phyloP scores from a whole-genome alignment of 92 coral and sea anemone species.

The Zoanthus solanderi region DNA sequence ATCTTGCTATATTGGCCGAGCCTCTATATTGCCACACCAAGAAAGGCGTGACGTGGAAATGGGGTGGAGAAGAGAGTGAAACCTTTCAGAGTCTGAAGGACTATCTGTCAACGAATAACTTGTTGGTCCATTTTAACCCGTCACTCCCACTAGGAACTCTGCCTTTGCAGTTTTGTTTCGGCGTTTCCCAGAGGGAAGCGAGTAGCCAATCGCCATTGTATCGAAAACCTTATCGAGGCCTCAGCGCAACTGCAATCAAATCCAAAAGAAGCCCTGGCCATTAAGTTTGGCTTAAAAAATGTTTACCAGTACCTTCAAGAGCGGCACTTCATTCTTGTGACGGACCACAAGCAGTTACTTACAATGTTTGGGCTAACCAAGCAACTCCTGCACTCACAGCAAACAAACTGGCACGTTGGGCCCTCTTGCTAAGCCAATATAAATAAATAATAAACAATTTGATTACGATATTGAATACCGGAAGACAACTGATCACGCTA shows the following conservation, averaged over 20 bases:
- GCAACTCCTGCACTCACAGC: neutral
- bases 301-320: constrained; percentile 28
- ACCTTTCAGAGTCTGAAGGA: constrained; percentile 36
- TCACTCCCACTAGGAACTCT: neutral
- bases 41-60: neutral
- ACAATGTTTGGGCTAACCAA: neutral
- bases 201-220: neutral
- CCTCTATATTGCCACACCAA: neutral
- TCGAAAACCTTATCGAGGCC: neutral
- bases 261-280: constrained; percentile 30
- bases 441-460: constrained; percentile 7
- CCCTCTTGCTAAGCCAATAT: neutral
- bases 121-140: constrained; percentile 19
- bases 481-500: constrained; percentile 4
- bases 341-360: constrained; percentile 35
- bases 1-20: neutral
- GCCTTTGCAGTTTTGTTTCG: constrained; percentile 30
- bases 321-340: neutral
- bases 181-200: neutral
- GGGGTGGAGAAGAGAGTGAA: neutral
- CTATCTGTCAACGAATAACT: neutral
- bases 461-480: constrained; percentile 25
- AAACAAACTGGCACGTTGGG: too few species aligned
- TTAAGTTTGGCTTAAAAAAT: neutral
- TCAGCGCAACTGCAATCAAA: constrained; percentile 37